Base-by-base conservation (phyloP, 2,797 vertebrate species). In the Pempheris klunzingeri region DNA sequence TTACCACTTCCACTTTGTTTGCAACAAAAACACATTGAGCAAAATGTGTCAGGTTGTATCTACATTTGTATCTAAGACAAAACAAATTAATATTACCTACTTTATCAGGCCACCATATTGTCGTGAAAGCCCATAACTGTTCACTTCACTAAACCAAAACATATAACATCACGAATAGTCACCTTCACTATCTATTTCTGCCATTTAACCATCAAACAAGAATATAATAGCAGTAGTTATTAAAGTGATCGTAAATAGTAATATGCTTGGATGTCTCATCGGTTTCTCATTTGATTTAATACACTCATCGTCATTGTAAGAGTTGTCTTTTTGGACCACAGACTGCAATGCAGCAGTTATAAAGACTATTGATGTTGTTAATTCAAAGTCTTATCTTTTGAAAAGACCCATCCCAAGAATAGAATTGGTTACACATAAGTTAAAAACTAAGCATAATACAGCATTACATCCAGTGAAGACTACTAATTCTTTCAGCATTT, bases 81-180 rank as follows among this genome's bases (percentile, higher is more conserved):
- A 54, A 38, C 13, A 36, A 3, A 18, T 26, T 9, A 39, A 46
- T 49, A 50, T 50, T 5, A n/a, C 26, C 14, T 6, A 12, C 24
- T 62, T 32, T 41, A 50, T 68, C 17, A 13, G 36, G 28, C 26
- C 50, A 58, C 20, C 1, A 50, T n/a, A 2, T 77, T 54, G 50
- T 26, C 3, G 0, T 34, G 36, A 28, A 67, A 32, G 13, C 20
- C 55, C 41, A 14, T 47, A 57, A 46, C 55, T 34, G 53, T 20
- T 68, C 24, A 62, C 76, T 54, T 76, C 44, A 65, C 17, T 26
- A 59, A 64, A 41, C 57, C 69, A 62, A 60, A 49, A 49, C n/a
- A n/a, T n/a, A n/a, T n/a, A n/a, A n/a, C n/a, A 30, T 41, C 41
- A 59, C n/a, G 24, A 41, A 70, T 30, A 9, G 13, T 44, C 38